A percentile compares a stretch with the other conserved stretches of the same genome.
phyloP scores from a whole-genome alignment of 2,888 invertebrate species.

The Thecophora atra region DNA sequence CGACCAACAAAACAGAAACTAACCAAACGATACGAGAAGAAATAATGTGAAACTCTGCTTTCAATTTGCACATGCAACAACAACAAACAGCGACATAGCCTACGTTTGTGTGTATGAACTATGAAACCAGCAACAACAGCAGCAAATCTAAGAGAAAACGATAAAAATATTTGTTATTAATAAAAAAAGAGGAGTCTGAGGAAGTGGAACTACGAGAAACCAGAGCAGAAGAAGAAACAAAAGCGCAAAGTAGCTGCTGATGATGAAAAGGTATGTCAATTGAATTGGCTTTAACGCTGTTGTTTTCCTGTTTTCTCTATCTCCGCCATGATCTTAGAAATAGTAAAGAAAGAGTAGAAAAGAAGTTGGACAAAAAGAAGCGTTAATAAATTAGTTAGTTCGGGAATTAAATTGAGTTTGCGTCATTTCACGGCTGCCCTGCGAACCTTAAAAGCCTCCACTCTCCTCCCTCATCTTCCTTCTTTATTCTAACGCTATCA shows the following conservation, averaged over 20 bases:
- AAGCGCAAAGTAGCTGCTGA: not conserved
- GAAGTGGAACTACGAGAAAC: not conserved
- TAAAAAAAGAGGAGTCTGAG: not conserved
- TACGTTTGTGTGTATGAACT: not conserved
- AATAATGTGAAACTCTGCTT: conserved; percentile 7
- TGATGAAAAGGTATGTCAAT: not conserved
- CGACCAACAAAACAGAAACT: conserved; percentile 14
- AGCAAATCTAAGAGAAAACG: not conserved
- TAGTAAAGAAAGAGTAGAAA: not conserved
- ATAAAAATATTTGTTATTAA: conserved; percentile 12
- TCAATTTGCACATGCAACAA: conserved; percentile 6
- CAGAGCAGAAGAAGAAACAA: not conserved
- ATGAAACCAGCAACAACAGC: not conserved
- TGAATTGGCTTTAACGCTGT: not conserved
- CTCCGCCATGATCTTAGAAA: not conserved
- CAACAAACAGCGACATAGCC: conserved; percentile 2
- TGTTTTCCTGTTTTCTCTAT: not conserved
- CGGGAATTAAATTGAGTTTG: no score
- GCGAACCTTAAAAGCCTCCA: no score
- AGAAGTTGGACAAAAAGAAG: no score
- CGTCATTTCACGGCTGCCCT: no score
- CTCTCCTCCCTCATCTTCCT: no score
- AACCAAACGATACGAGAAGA: not conserved
- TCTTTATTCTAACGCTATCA: no score
- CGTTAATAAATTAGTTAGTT: no score